These are phyloP conservation scores for Laterallus jamaicensis DNA, from an alignment of 2,113 vertebrate species.

Conservation along the genomic window DNA sequence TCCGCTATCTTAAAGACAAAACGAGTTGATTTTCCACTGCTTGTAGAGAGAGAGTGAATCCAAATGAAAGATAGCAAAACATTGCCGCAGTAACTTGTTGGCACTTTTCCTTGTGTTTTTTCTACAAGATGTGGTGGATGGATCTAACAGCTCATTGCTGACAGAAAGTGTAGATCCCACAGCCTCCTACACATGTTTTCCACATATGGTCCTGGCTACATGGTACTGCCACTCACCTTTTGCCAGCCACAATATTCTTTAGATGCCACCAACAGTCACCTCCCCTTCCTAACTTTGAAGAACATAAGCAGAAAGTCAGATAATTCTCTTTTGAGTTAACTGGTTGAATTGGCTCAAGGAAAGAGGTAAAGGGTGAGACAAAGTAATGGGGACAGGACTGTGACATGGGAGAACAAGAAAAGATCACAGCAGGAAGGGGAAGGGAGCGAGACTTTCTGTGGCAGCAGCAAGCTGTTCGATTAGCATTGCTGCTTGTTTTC, in stretches of 20 bases:
- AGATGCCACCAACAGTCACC: background rate
- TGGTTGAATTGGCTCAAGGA: background rate
- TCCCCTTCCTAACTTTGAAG: background rate
- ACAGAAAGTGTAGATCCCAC: background rate
- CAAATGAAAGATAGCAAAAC: background rate
- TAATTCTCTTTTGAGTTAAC: background rate
- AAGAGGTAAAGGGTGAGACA: background rate
- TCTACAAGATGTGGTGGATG: background rate
- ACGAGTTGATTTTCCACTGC: background rate
- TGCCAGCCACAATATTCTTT: background rate
- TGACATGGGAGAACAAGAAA: background rate
- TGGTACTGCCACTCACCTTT: background rate
- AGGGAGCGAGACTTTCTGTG: background rate
- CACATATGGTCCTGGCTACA: background rate
- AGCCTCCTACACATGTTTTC: background rate
- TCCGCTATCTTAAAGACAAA: background rate
- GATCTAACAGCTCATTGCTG: background rate
- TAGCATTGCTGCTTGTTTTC: background rate
- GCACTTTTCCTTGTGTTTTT: background rate
- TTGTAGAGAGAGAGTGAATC: background rate
- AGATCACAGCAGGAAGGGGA: background rate
- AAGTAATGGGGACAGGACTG: background rate
- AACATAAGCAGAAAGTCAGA: background rate
- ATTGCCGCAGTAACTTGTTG: rapidly evolving
- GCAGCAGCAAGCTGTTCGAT: background rate